Conservation (phyloP, 2,797 vertebrate species). For the Dallia pectoralis region DNA sequence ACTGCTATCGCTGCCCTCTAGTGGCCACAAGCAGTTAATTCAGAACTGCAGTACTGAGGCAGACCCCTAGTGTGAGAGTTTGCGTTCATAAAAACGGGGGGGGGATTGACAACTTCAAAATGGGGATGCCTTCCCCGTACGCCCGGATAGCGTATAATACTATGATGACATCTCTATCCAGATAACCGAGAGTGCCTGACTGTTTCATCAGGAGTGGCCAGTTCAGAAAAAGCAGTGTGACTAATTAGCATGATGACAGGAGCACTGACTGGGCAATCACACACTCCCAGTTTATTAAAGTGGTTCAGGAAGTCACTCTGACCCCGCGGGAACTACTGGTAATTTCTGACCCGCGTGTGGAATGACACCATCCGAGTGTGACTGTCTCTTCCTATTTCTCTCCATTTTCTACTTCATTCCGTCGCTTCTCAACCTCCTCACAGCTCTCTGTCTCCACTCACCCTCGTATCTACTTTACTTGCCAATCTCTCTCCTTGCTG, state of each 20-base stretch:
- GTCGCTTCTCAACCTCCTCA: constrained; percentile 1
- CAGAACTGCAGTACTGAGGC: too few species aligned
- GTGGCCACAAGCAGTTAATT: too few species aligned
- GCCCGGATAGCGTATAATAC: too few species aligned
- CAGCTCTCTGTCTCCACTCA: constrained; percentile 14
- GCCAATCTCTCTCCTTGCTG: constrained; percentile 14
- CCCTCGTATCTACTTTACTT: constrained; percentile 11
- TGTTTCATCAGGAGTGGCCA: constrained; percentile 30
- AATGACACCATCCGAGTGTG: constrained; percentile 66
- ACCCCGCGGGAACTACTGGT: constrained; percentile 65
- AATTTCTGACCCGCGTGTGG: constrained; percentile 65
- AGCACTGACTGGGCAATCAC: constrained; percentile 73
- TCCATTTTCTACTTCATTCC: constrained; percentile 4
- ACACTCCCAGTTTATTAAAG: constrained; percentile 74
- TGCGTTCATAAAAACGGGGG: too few species aligned
- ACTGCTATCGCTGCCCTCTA: too few species aligned
- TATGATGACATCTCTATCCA: too few species aligned
- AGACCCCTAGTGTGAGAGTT: too few species aligned
- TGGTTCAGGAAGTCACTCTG: constrained; percentile 73
- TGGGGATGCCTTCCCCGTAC: too few species aligned
- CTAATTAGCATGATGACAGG: constrained; percentile 79
- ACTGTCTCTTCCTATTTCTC: constrained; percentile 50
- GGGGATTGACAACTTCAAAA: too few species aligned
- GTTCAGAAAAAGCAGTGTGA: constrained; percentile 74
- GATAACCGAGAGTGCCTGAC: too few species aligned